phyloP scores from a whole-genome alignment of 2,113 vertebrate species.

The Oryctolagus cuniculus region DNA sequence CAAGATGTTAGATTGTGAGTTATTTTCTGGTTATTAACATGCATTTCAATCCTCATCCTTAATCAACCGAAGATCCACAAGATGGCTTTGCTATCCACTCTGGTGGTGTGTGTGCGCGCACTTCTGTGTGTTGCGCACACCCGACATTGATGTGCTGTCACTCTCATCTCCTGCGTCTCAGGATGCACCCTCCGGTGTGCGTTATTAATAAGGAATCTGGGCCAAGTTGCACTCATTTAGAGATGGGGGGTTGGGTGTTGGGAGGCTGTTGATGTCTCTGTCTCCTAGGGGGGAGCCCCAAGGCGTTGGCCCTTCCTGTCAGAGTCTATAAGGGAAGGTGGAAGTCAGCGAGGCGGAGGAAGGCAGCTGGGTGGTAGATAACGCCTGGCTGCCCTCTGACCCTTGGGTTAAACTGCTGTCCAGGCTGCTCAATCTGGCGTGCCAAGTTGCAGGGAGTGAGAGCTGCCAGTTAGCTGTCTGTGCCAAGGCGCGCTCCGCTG shows the following conservation, averaged over 20 bases:
- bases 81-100: constrained; percentile 21
- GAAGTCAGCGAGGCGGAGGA: constrained; percentile 81
- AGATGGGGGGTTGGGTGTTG: not conserved
- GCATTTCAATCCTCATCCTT: constrained; percentile 66
- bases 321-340: constrained; percentile 70
- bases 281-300: constrained; percentile 66
- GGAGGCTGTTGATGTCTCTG: constrained; percentile 76
- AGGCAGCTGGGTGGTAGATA: constrained; percentile 88
- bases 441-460: constrained; percentile 88
- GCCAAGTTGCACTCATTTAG: constrained; percentile 36
- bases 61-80: constrained; percentile 64
- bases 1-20: constrained; percentile 78
- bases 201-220: constrained; percentile 76
- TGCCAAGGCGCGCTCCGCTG: constrained; percentile 41
- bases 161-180: not conserved
- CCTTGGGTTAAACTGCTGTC: constrained; percentile 91
- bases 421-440: constrained; percentile 88
- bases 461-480: constrained; percentile 87
- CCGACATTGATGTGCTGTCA: not conserved
- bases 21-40: constrained; percentile 81
- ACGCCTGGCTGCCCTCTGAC: constrained; percentile 94
- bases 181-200: constrained; percentile 32
- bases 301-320: constrained; percentile 56
- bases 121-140: not conserved
- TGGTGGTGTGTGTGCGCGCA: not conserved